These are phyloP conservation scores for Tetragnatha versicolor DNA, from an alignment of 1,140 invertebrate species.

Conservation along the genomic window DNA sequence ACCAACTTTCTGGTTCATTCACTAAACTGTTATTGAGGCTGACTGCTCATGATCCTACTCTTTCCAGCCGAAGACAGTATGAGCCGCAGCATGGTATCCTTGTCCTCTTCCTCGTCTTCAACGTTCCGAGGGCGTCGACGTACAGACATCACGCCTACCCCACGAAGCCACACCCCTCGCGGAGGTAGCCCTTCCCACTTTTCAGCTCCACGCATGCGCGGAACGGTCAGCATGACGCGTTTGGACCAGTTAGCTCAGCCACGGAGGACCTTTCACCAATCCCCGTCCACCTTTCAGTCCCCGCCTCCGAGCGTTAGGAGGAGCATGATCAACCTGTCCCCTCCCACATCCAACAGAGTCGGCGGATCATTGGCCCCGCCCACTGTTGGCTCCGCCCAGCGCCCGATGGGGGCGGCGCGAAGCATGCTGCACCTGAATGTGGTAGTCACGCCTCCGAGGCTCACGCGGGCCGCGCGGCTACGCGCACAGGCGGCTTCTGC, in stretches of 20 bases:
- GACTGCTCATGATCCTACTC: too few species aligned
- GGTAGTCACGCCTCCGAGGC: constrained; percentile 37
- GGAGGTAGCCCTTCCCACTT: too few species aligned
- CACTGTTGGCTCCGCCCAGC: neutral
- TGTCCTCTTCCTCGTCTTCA: constrained; percentile 43
- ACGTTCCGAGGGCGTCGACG: constrained; percentile 52
- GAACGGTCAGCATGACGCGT: constrained; percentile 89
- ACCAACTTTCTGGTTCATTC: neutral
- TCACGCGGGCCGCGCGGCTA: constrained; percentile 50
- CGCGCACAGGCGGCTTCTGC: constrained; percentile 42
- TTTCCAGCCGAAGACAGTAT: constrained; percentile 52
- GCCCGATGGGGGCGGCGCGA: neutral
- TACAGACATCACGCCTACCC: constrained; percentile 36
- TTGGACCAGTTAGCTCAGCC: constrained; percentile 84
- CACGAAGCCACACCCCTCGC: constrained; percentile 42
- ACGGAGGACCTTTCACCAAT: constrained; percentile 64
- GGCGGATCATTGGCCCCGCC: neutral
- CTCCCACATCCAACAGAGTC: neutral
- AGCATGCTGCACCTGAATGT: constrained; percentile 28
- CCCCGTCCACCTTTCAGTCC: neutral
- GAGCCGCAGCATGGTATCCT: constrained; percentile 55
- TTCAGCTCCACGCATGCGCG: constrained; percentile 31
- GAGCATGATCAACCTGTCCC: constrained; percentile 55
- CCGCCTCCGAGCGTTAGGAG: constrained; percentile 53
- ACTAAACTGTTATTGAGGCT: too few species aligned